Evolutionary conservation across 2,797 vertebrate genomes (phyloP).

Genomic region (Crocidura indochinensis): DNA sequence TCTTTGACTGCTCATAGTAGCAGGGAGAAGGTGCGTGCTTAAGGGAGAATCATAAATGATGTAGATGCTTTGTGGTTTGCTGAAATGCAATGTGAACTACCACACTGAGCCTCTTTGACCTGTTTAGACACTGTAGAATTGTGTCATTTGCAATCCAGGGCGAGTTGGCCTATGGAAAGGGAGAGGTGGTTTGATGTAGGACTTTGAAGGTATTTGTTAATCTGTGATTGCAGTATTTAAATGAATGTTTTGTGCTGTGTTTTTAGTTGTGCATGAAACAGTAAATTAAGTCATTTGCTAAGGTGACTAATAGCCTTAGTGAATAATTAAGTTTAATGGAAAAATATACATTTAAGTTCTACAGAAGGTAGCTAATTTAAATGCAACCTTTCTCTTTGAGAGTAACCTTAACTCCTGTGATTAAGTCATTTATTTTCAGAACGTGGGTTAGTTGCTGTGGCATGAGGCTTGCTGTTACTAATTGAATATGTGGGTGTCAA

Average conservation of each 20-base stretch:
- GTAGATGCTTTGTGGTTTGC: background rate
- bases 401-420: constrained; percentile 65
- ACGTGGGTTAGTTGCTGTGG: constrained; percentile 73
- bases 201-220: background rate
- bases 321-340: constrained; percentile 70
- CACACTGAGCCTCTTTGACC: background rate
- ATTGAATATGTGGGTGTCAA: constrained; percentile 58
- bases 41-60: background rate
- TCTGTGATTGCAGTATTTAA: background rate
- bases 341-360: constrained; percentile 66
- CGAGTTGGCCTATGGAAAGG: background rate
- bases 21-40: constrained; percentile 94
- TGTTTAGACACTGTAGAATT: background rate
- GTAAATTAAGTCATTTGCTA: constrained; percentile 62
- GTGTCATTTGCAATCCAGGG: background rate
- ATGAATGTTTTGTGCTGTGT: background rate
- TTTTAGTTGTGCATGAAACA: constrained; percentile 34
- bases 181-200: background rate
- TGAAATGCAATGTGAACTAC: background rate
- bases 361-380: constrained; percentile 64
- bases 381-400: constrained; percentile 66
- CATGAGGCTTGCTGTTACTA: constrained; percentile 70
- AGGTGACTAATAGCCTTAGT: constrained; percentile 58
- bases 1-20: constrained; percentile 96
- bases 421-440: constrained; percentile 80